Evolutionary conservation across 2,888 invertebrate species (phyloP).

Genomic region (Odontothrips loti): DNA sequence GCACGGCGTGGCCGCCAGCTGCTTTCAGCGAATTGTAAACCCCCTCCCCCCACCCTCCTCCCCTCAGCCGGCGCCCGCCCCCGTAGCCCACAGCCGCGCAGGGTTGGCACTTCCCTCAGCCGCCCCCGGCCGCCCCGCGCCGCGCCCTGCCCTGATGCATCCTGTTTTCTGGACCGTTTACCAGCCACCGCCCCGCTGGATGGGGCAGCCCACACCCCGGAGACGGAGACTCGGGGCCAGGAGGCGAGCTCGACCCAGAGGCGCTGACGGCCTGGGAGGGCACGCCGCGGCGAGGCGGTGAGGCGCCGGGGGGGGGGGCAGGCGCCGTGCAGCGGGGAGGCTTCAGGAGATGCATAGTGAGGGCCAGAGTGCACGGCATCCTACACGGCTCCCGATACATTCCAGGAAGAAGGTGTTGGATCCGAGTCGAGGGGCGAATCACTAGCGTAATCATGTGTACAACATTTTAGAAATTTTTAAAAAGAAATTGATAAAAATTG

Average conservation of each 20-base stretch:
- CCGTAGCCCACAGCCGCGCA: not conserved
- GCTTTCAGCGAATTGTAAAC: not conserved
- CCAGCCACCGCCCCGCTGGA: not conserved
- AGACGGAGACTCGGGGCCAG: not conserved
- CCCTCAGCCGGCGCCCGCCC: not conserved
- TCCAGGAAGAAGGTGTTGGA: too few relatives aligned
- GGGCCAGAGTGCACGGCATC: too few relatives aligned
- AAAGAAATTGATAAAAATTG: too few relatives aligned
- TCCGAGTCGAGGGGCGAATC: too few relatives aligned
- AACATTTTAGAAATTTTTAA: too few relatives aligned
- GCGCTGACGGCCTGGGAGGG: too few relatives aligned
- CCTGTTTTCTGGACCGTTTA: constrained; percentile 24
- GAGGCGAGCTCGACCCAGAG: not conserved
- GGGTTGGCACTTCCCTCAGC: not conserved
- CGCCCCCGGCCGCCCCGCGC: not conserved
- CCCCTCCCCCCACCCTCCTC: not conserved
- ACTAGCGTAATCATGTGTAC: too few relatives aligned
- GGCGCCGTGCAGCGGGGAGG: too few relatives aligned
- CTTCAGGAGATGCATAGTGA: too few relatives aligned
- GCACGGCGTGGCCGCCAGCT: not conserved
- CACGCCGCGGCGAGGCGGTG: too few relatives aligned
- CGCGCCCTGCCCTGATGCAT: not conserved
- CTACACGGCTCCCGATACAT: too few relatives aligned
- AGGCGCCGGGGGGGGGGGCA: too few relatives aligned
- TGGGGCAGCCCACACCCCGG: not conserved